Evolutionary conservation across 2,113 vertebrate genomes (phyloP).

Genomic region (Spheniscus mendiculus): DNA sequence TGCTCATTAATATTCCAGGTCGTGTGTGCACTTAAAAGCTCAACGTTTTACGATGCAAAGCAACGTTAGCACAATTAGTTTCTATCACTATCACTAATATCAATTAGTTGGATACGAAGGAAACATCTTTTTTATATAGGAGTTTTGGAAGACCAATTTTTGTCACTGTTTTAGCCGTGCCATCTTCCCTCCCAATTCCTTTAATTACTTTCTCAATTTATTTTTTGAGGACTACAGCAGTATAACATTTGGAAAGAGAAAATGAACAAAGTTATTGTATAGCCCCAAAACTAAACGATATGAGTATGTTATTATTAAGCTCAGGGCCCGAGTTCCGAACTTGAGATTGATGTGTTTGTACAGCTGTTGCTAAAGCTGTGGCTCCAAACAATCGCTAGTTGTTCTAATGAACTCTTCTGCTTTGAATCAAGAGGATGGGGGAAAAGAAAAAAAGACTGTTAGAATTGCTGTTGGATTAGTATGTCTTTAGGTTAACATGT

Average conservation of each 20-base stretch:
- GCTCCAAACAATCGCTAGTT: constrained; percentile 42
- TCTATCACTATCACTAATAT: not conserved
- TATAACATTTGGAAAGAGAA: constrained; percentile 32
- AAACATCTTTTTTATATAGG: not conserved
- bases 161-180: not conserved
- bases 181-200: not conserved
- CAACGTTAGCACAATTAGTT: not conserved
- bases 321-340: constrained; percentile 46
- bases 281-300: constrained; percentile 13
- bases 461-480: constrained; percentile 3
- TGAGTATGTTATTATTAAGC: constrained; percentile 7
- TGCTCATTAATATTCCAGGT: not conserved
- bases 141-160: not conserved
- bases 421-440: constrained; percentile 39
- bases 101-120: not conserved
- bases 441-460: not conserved
- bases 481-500: not conserved
- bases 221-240: not conserved
- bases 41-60: not conserved
- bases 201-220: not conserved
- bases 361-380: constrained; percentile 59
- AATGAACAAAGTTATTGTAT: constrained; percentile 7
- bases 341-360: constrained; percentile 57
- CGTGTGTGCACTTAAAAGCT: not conserved
- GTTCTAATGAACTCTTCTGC: constrained; percentile 51